Base-by-base conservation (phyloP, 2,113 vertebrate species). In the Dryoscopus gambensis region DNA sequence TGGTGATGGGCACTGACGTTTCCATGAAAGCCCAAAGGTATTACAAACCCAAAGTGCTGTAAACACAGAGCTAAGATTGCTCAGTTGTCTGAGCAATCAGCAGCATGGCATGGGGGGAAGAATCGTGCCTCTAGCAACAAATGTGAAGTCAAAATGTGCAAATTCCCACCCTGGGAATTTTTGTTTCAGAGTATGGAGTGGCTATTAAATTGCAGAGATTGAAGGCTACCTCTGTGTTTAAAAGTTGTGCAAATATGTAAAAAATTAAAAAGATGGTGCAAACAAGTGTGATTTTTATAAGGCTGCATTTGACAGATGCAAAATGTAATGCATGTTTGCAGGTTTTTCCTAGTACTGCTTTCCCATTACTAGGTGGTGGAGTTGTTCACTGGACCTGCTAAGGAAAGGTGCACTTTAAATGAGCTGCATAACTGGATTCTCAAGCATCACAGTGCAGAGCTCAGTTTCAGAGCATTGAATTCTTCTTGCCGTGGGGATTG, bases 71-170 rank as follows among this genome's bases (percentile, higher is more conserved):
- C 18, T 33, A 50, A 47, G 49, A 23, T 22, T 19, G 31, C 33
- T 46, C 16, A 12, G 15, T 55, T 59, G 17, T 24, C 73, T 53
- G 20, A 73, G 63, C 25, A 24, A 25, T 15, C 24, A 35, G 46
- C 31, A 63, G 22, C 20, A 3, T 25, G 35, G 25, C 5, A 1
- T 28, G 6, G 37, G 15, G 10, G 2, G 0, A 5, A 50, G 22
- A 78, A 17, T 0, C 15, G 10, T 69, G 35, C 65, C 42, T 79
- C 17, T 82, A 42, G 47, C 21, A 57, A 84, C 28, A 65, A 65
- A 84, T n/a, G 6, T 35, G 31, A 84, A 67, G 30, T 75, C 35
- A 70, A 42, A 53, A 62, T 39, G 39, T 22, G 3, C 33, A 55
- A 71, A 69, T 53, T n/a, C 17, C 27, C 22, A n/a, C 22, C 10